These are phyloP conservation scores for Miltochrista miniata DNA, from an alignment of 2,888 invertebrate species.

Conservation along the genomic window DNA sequence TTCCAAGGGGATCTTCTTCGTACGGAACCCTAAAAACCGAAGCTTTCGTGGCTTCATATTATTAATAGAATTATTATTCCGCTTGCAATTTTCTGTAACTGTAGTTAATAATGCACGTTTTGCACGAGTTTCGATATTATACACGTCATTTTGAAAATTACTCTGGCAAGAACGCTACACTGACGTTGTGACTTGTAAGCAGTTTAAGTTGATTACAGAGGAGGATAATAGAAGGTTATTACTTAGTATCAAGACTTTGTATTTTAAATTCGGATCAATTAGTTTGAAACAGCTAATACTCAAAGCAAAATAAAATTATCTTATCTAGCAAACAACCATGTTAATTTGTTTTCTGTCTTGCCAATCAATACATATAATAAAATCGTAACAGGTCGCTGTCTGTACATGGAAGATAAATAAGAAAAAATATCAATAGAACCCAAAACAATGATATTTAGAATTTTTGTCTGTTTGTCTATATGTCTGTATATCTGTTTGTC, in stretches of 20 bases:
- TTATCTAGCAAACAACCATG: no score
- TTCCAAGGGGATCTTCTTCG: no score
- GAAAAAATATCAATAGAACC: no score
- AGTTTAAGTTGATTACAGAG: slow-evolving; percentile 6
- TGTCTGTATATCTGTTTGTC: no score
- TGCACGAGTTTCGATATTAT: slow-evolving; percentile 27
- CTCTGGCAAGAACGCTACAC: slow-evolving; percentile 5
- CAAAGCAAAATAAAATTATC: no score
- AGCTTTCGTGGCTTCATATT: slow-evolving; percentile 8
- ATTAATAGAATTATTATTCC: slow-evolving; percentile 19
- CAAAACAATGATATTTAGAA: no score
- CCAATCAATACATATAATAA: no score
- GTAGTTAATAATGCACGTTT: slow-evolving; percentile 30
- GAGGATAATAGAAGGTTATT: background rate
- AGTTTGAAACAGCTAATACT: background rate
- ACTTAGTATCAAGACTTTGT: background rate
- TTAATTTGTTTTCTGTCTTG: no score
- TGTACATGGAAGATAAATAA: no score
- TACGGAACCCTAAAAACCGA: no score
- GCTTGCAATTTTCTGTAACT: slow-evolving; percentile 29
- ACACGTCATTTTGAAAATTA: slow-evolving; percentile 18
- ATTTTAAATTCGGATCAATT: background rate
- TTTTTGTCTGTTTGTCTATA: no score
- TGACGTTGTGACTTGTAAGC: background rate
- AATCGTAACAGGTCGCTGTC: no score